These are phyloP conservation scores for Rhinogobius similis DNA, from an alignment of 2,113 vertebrate genomes.

Conservation along the genomic window DNA sequence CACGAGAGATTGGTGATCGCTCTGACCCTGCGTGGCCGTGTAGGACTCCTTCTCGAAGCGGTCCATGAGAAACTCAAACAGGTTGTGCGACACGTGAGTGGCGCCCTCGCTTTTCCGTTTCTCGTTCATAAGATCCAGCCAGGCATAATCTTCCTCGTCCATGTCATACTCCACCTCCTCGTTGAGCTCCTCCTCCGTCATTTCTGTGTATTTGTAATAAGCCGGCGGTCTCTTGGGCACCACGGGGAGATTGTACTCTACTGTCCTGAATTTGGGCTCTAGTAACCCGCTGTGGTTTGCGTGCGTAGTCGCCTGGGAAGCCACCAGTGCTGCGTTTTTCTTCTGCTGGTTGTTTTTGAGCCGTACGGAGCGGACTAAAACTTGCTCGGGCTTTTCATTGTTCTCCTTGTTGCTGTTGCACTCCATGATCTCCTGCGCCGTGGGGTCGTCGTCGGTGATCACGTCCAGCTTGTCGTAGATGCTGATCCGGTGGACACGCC, in stretches of 20 bases:
- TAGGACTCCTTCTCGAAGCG: constrained; percentile 96
- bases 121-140: constrained; percentile 95
- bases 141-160: constrained; percentile 98
- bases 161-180: constrained; percentile 98
- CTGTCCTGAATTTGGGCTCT: constrained; percentile 89
- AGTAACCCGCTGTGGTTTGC: constrained; percentile 68
- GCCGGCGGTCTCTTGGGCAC: constrained; percentile 84
- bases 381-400: constrained; percentile 85
- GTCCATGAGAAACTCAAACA: constrained; percentile 98
- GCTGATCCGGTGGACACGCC: constrained; percentile 92
- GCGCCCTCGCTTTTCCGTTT: constrained; percentile 88
- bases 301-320: constrained; percentile 73
- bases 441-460: constrained; percentile 91
- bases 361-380: constrained; percentile 86
- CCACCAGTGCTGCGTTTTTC: constrained; percentile 82
- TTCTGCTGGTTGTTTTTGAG: constrained; percentile 91
- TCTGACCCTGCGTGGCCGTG: constrained; percentile 87
- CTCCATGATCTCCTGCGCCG: constrained; percentile 94
- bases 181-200: constrained; percentile 91
- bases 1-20: constrained; percentile 86
- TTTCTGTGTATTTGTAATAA: constrained; percentile 91
- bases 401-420: constrained; percentile 99
- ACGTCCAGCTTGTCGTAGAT: constrained; percentile 95
- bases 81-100: constrained; percentile 90
- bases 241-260: constrained; percentile 93